Evolutionary conservation across 2,888 invertebrate genomes (phyloP).

Genomic region (Dastarcus helophoroides): DNA sequence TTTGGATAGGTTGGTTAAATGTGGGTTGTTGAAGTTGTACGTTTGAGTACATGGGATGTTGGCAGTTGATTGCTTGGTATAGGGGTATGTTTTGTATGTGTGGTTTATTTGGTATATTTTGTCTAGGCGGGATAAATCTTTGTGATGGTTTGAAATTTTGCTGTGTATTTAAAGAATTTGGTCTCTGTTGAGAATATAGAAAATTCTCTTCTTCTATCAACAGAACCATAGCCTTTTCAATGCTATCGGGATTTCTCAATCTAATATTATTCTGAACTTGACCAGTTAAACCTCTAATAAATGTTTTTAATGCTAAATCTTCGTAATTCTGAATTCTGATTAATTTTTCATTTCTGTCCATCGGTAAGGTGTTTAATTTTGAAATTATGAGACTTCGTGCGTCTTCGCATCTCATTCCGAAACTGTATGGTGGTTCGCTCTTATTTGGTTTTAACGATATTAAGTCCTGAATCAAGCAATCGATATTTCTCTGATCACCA

Average conservation of each 20-base stretch:
- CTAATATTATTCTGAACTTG: slow-evolving; percentile 7
- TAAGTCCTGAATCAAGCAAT: too few relatives aligned
- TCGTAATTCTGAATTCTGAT: slow-evolving; percentile 5
- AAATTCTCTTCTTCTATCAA: slow-evolving; percentile 11
- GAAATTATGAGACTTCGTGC: too few relatives aligned
- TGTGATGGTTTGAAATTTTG: slow-evolving; percentile 2
- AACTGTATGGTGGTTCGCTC: slow-evolving; percentile 6
- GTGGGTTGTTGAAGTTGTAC: too few relatives aligned
- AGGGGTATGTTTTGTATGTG: neutral
- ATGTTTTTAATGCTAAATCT: slow-evolving; percentile 9
- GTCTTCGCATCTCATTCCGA: slow-evolving; percentile 5
- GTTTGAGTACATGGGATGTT: neutral
- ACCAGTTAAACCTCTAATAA: slow-evolving; percentile 6
- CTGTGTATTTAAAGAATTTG: too few relatives aligned
- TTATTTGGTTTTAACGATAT: too few relatives aligned
- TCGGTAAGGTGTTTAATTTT: too few relatives aligned
- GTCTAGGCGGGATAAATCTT: slow-evolving; percentile 2
- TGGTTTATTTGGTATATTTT: slow-evolving; percentile 1
- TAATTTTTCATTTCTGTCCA: slow-evolving; percentile 2
- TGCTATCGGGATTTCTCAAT: slow-evolving; percentile 5
- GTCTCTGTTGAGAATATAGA: too few relatives aligned
- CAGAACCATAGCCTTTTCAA: slow-evolving; percentile 9
- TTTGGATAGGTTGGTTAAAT: too few relatives aligned
- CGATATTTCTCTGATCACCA: too few relatives aligned
- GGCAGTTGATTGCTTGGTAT: neutral